Evolutionary conservation across 2,797 vertebrate genomes (phyloP), one percentile per base, ranked within the genome.

Genomic region (Acrocephalus scirpaceus): DNA sequence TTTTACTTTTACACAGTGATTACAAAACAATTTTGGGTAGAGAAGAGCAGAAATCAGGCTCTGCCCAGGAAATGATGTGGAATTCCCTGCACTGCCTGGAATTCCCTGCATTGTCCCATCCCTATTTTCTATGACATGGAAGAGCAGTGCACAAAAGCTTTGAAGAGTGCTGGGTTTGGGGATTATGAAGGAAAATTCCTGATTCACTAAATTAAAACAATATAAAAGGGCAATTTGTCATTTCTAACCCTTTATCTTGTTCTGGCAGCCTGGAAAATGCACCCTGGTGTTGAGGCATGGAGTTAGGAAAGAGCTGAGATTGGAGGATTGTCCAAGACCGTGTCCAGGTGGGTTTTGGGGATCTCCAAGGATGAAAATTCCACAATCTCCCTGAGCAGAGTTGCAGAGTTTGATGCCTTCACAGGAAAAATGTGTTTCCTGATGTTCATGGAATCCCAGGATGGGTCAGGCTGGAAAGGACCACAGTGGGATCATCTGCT

Each of bases 1-100:
- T 96, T 88, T 94, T 64, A 40, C 90, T 97, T 95, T 97, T 88
- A 78, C 79, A 85, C 0, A 13, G 79, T 29, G 93, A 94, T 97
- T 95, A 70, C n/a, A 91, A 81, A 94, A 77, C 36, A 62, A 72
- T 91, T 92, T 65, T 29, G 51, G 45, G 26, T 19, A 53, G n/a
- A 47, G 11, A 64, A 66, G 44, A 90, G 93, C n/a, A 7, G 86
- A 95, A 89, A 92, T 10, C 56, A 58, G 73, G 51, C 44, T 86
- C 56, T 56, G 47, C 10, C n/a, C 56, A 34, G 90, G 30, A 86
- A 70, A 27, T 7, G 3, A 19, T 15, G 29, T 11, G 48, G 73
- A 69, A 61, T 69, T 75, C 22, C 4, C 36, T 30, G 30, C 20
- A 18, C 7, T 47, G 29, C 10, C 23, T n/a, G 34, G 50, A 64